Base-by-base conservation (phyloP, 2,113 vertebrate genomes). In the Rhadina sibilatrix region DNA sequence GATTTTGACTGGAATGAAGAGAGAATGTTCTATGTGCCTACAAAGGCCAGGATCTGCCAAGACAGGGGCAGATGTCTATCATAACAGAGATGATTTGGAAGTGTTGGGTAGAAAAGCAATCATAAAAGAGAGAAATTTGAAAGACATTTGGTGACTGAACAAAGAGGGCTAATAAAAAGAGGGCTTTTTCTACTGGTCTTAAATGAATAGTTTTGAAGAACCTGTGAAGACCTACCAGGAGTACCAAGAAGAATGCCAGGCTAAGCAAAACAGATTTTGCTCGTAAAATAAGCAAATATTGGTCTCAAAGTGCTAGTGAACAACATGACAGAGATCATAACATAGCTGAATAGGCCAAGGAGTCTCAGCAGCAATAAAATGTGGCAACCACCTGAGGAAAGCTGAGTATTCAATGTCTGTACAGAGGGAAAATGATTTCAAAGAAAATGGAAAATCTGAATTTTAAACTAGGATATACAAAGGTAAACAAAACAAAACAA, bases 361-460 rank as follows among this genome's bases (percentile, higher is more conserved):
- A 83, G 30, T 46, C 6, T 2, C 42, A 92, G 59, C 59, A 90
- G 64, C 68, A 89, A 66, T 23, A 21, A 76, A 66, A 85, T 38
- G 24, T 42, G 33, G 61, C n/a, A 60, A 46, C n/a, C 16, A 46
- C 10, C 15, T 7, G 12, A 71, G 37, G 37, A 76, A 88, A 92
- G 63, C 13, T 6, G 15, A 71, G 8, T 24, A 40, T 40, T 53
- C 0, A 0, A n/a, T 52, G 20, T 42, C 15, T 59, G 44, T 64
- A 35, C 8, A 65, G 50, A 3, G 4, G 72, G 49, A 92, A 56
- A 57, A 47, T 2, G 0, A 54, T 80, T n/a, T 37, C 21, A 47
- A 71, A 64, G 18, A 56, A 83, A 80, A 83, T 2, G 3, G 33
- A 53, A 88, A 90, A 60, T 10, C 4, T 28, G 47, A 83, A 60